Base-by-base conservation (phyloP, 1,140 invertebrate species). In the Glossosoma conforme region DNA sequence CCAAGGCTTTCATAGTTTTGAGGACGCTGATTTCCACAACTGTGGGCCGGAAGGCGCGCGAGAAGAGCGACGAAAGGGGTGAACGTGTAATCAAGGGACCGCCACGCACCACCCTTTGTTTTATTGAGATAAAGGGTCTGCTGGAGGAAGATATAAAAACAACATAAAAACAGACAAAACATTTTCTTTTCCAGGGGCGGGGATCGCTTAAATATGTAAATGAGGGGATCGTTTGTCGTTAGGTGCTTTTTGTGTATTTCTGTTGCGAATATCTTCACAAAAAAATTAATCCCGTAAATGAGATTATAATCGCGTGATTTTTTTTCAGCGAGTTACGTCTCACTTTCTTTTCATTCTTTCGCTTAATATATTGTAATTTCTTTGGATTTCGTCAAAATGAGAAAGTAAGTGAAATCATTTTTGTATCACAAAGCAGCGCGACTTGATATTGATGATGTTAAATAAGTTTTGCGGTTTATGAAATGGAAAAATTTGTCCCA, bases 121-220 rank as follows among this genome's bases (percentile, higher is more conserved):
- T 51, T 51, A 51, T 51, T 44, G 30, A 32, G 32, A 51, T 51
- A 51, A 51, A 51, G 32, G 30, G 25, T 22, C 47, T 33, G 24
- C 9, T 8, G 41, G 38, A 51, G 25, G 40, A 43, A 43, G 48
- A 51, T 51, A 25, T 51, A 51, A 51, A 51, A 51, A 51, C 45
- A 48, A 48, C 45, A 43, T 36, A 51, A 50, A 51, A 51, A 43
- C 48, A 48, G 45, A 40, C 45, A 40, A 48, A 48, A 48, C 9
- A 21, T 30, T 33, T 11, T 19, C n/a, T n/a, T 22, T 30, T 30
- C 25, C 25, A 30, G 8, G 8, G 25, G 25, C 10, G 21, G 22
- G 20, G 28, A 48, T 38, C 28, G 35, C 45, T 25, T 19, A 30
- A 48, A 48, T 48, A 48, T 48, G 45, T 25, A 40, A 48, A 48